Base-by-base conservation (phyloP, 2,888 invertebrate species). In the Candidula unifasciata region DNA sequence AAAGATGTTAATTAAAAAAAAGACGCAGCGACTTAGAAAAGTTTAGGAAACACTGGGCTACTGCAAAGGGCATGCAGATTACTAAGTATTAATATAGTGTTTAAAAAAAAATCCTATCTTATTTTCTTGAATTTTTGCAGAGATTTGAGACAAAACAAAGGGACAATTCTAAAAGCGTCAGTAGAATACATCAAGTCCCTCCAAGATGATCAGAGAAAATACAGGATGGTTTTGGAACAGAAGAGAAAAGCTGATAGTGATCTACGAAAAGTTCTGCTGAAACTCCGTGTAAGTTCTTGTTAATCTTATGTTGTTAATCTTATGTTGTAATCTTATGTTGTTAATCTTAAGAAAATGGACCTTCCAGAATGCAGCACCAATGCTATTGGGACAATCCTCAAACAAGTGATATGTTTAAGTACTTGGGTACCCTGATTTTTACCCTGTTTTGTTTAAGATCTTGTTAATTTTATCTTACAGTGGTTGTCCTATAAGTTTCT, bases 121-220 rank as follows among this genome's bases (percentile, higher is more conserved):
- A 16, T 13, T 30, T 6, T 66, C 13, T 35, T 66, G n/a, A 3
- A 71, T 16, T n/a, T 8, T 16, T 90, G 86, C 88, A 93, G 94
- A 85, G 94, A 94, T 83, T 89, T 94, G 90, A 92, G 94, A 86
- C 92, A 94, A 88, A 95, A 94, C 91, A 95, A 95, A 87, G 99
- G 99, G 24, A 98, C 98, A 1, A 99, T 99, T 89, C 95, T 99
- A n/a, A 98, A 98, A 94, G 98, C 98, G 66, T 98, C 98, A 16
- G 99, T 99, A 82, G 99, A 99, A 94, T 99, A 98, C 93, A 98
- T 99, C 90, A 96, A 97, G 93, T 96, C 97, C 87, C 94, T 99
- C 84, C 96, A 95, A 89, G 91, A 93, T 76, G 95, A 95, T 86
- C 95, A 96, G 84, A 96, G 96, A 83, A 95, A 96, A 89, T 94